These are phyloP conservation scores for Agrilus mali DNA, from an alignment of 2,888 invertebrate species.

Conservation along the genomic window DNA sequence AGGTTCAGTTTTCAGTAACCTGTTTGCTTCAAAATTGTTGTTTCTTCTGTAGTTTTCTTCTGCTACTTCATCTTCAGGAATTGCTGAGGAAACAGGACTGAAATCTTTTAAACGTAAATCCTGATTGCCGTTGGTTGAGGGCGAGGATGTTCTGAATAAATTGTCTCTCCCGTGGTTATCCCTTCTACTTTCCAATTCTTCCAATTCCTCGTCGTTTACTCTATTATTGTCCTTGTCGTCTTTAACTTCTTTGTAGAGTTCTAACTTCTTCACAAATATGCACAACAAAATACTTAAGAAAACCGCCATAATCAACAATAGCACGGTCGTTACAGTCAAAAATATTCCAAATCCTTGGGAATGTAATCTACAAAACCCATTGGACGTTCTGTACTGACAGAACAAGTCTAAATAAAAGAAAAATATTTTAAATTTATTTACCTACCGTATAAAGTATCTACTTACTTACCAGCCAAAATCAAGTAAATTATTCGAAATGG, in stretches of 20 bases:
- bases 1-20: too few relatives aligned
- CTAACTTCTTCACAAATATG: slow-evolving; percentile 13
- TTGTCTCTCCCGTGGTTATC: not conserved
- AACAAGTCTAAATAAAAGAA: too few relatives aligned
- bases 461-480: slow-evolving; percentile 37
- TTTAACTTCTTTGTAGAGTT: slow-evolving; percentile 13
- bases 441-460: not conserved
- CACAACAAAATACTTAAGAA: slow-evolving; percentile 16
- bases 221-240: not conserved
- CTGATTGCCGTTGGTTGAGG: not conserved
- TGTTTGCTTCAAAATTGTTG: too few relatives aligned
- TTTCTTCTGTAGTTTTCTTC: too few relatives aligned
- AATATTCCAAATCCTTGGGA: slow-evolving; percentile 20
- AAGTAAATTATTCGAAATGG: slow-evolving; percentile 53
- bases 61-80: too few relatives aligned
- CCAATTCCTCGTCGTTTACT: not conserved
- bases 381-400: slow-evolving; percentile 16
- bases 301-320: slow-evolving; percentile 18
- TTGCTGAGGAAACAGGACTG: too few relatives aligned
- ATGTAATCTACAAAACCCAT: slow-evolving; percentile 19
- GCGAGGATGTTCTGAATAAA: not conserved
- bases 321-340: slow-evolving; percentile 20
- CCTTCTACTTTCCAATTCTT: not conserved
- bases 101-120: too few relatives aligned
- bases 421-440: slow-evolving; percentile 1